Conservation (phyloP, 1,140 invertebrate species). For the Drosophila lacertosa region DNA sequence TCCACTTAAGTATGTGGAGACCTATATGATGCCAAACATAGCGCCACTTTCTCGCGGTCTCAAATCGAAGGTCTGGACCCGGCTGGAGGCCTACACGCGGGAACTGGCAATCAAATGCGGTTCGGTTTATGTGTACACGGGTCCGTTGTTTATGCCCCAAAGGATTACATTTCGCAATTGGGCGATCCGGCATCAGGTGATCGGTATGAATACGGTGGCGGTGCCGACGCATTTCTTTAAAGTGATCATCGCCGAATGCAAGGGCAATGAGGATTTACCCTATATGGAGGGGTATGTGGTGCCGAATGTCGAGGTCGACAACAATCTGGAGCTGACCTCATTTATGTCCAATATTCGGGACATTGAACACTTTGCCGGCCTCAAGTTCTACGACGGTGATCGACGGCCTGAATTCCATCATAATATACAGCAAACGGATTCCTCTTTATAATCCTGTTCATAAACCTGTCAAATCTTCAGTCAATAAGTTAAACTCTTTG, state of each 20-base stretch:
- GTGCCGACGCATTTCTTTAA: slow-evolving; percentile 99
- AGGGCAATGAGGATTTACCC: slow-evolving; percentile 85
- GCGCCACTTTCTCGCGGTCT: slow-evolving; percentile 98
- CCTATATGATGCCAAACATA: slow-evolving; percentile 95
- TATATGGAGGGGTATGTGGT: slow-evolving; percentile 97
- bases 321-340: slow-evolving; percentile 88
- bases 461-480: too few species aligned
- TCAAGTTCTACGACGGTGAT: slow-evolving; percentile 95
- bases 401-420: slow-evolving; percentile 17
- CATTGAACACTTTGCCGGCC: slow-evolving; percentile 95
- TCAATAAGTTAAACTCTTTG: too few species aligned
- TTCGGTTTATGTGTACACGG: slow-evolving; percentile 98
- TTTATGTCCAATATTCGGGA: slow-evolving; percentile 94
- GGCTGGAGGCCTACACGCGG: slow-evolving; percentile 94
- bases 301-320: slow-evolving; percentile 93
- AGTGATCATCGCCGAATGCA: slow-evolving; percentile 91
- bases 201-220: slow-evolving; percentile 96
- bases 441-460: background rate
- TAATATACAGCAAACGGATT: slow-evolving; percentile 7
- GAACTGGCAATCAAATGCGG: slow-evolving; percentile 89
- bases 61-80: slow-evolving; percentile 96
- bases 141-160: slow-evolving; percentile 96
- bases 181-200: slow-evolving; percentile 97
- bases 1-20: slow-evolving; percentile 92
- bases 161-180: slow-evolving; percentile 93